Conservation (phyloP, 2,888 invertebrate species). For the Drosophila incognita region DNA sequence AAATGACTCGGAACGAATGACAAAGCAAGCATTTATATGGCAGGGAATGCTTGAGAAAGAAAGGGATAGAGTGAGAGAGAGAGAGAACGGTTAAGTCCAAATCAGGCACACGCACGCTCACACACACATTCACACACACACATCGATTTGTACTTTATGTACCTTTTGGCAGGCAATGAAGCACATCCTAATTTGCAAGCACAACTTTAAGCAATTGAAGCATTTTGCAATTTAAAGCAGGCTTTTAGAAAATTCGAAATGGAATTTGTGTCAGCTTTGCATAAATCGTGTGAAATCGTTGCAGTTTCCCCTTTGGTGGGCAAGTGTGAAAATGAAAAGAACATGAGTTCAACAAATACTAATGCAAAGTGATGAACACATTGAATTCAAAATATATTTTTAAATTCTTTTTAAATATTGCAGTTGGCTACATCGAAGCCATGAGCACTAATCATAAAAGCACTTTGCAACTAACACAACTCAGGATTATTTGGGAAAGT, state of each 20-base stretch:
- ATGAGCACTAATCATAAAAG: slow-evolving; percentile 2
- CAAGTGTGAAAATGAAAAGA: not conserved
- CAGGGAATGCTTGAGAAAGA: slow-evolving; percentile 45
- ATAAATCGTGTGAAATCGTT: slow-evolving; percentile 6
- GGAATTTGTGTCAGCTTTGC: slow-evolving; percentile 9
- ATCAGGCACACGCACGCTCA: slow-evolving; percentile 29
- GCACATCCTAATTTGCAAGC: slow-evolving; percentile 70
- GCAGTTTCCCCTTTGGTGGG: slow-evolving; percentile 7
- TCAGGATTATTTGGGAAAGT: not conserved
- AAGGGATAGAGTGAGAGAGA: slow-evolving; percentile 6
- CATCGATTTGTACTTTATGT: slow-evolving; percentile 59
- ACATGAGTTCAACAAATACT: not conserved
- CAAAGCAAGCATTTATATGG: slow-evolving; percentile 79
- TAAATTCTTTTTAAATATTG: not conserved
- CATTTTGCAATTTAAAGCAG: slow-evolving; percentile 56
- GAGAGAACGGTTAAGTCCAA: slow-evolving; percentile 29
- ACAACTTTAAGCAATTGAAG: slow-evolving; percentile 56
- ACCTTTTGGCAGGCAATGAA: slow-evolving; percentile 79
- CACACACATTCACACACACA: slow-evolving; percentile 47
- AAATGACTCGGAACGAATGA: slow-evolving; percentile 82
- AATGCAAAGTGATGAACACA: not conserved
- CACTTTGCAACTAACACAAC: not conserved
- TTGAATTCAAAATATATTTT: slow-evolving; percentile 3
- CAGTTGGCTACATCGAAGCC: not conserved
- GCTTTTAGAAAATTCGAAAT: slow-evolving; percentile 33